Conservation (phyloP, 2,113 vertebrate genomes). For the Puntigrus tetrazona region DNA sequence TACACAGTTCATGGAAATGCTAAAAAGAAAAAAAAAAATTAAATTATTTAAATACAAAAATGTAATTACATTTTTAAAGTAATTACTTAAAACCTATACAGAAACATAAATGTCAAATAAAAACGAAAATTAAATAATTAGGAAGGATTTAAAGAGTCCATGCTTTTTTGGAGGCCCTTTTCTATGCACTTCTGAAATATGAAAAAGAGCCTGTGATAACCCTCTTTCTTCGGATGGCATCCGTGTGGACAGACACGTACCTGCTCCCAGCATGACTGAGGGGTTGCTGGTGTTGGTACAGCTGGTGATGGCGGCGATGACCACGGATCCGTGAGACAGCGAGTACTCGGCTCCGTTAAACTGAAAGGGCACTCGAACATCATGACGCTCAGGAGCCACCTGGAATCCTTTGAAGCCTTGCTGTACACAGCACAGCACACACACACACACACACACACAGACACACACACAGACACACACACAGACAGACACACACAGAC, state of each 20-base stretch:
- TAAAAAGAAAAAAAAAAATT: no score
- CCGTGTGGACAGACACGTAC: conserved; percentile 64
- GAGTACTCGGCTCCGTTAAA: conserved; percentile 78
- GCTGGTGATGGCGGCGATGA: conserved; percentile 97
- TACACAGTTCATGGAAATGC: not conserved
- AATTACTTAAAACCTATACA: not conserved
- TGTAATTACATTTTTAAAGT: not conserved
- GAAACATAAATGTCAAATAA: not conserved
- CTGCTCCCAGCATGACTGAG: conserved; percentile 96
- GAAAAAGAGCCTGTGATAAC: not conserved
- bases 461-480: not conserved
- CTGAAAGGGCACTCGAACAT: conserved; percentile 74
- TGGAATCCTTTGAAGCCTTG: conserved; percentile 99
- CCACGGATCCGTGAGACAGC: conserved; percentile 89
- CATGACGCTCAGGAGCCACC: conserved; percentile 77
- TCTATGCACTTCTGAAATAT: not conserved
- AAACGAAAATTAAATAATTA: not conserved
- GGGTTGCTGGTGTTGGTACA: conserved; percentile 99
- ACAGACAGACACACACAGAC: conserved; percentile 23
- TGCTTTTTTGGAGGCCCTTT: not conserved
- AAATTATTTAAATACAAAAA: not conserved
- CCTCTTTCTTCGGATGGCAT: not conserved
- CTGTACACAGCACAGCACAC: conserved; percentile 67
- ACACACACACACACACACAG: not conserved
- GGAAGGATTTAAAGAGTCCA: not conserved